Base-by-base conservation (phyloP, 2,888 invertebrate species). In the Crepidodera aurea region DNA sequence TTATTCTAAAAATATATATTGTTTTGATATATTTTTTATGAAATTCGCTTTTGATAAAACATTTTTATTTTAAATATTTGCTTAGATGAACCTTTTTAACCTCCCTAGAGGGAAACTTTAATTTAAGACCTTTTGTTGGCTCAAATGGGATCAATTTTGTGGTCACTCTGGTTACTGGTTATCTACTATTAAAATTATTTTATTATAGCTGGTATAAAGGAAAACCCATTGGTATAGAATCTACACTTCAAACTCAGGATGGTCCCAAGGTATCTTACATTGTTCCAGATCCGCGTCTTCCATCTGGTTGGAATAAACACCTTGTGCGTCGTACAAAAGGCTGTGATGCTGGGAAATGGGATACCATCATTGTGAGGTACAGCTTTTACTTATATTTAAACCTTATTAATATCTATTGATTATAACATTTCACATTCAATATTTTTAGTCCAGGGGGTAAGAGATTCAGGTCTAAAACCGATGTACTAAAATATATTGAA, bases 341-440 rank as follows among this genome's bases (percentile, higher is more conserved):
- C 0, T 83, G 86, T 40, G 89, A 90, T 16, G 89, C 89, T 8
- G 92, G 91, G 5, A 93, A 92, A 77, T 93, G 92, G 92, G 92
- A 92, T 74, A 90, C 91, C 1, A 86, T 92, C 42, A 84, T 93
- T 58, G 84, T 91, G 0, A 85, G 85, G 89, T 89, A 44, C 1
- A 12, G 7, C 6, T 19, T 1, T 22, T 4, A 42, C 22, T 8
- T 16, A 22, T n/a, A 8, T 80, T 51, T 55, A 13, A 32, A 34
- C 42, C 50, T 27, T 40, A n/a, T 19, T 32, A 39, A 51, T 16
- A 18, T 8, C 7, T 13, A 19, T 16, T 44, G 44, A 44, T 18
- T 13, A 10, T 44, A 19, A 12, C 2, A 22, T n/a, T n/a, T n/a
- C n/a, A n/a, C n/a, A n/a, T n/a, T n/a, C n/a, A n/a, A n/a, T 64